phyloP scores from a whole-genome alignment of 2,797 vertebrate species.

The Labroides dimidiatus region DNA sequence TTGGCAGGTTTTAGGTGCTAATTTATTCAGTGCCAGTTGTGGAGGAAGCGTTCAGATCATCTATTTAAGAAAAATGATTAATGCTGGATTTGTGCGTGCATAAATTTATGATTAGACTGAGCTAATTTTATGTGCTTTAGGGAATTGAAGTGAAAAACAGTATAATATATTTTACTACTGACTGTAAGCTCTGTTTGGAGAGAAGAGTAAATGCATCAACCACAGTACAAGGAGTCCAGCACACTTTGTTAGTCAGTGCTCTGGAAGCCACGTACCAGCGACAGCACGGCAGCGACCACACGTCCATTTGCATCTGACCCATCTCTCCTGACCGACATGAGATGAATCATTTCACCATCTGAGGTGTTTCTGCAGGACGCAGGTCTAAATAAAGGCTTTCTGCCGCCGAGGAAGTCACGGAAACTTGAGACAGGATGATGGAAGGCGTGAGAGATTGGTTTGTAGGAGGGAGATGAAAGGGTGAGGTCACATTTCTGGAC shows the following conservation, averaged over 20 bases:
- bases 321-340: slow-evolving; percentile 11
- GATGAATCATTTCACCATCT: slow-evolving; percentile 48
- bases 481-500: slow-evolving; percentile 12
- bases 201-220: too few species aligned
- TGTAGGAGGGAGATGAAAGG: slow-evolving; percentile 26
- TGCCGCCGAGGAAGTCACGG: slow-evolving; percentile 26
- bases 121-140: too few species aligned
- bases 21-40: not conserved
- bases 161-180: too few species aligned
- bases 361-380: slow-evolving; percentile 31
- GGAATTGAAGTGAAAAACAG: too few species aligned
- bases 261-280: too few species aligned
- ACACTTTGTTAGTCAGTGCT: slow-evolving; percentile 5
- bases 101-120: too few species aligned
- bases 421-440: slow-evolving; percentile 18
- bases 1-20: not conserved
- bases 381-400: slow-evolving; percentile 40
- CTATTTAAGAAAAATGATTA: too few species aligned
- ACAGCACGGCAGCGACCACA: slow-evolving; percentile 17
- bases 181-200: too few species aligned
- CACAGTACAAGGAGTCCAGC: slow-evolving; percentile 5
- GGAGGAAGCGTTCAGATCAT: not conserved
- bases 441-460: slow-evolving; percentile 9
- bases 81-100: too few species aligned
- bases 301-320: slow-evolving; percentile 31